Base-by-base conservation (phyloP, 2,888 invertebrate species). In the Xylota sylvarum region DNA sequence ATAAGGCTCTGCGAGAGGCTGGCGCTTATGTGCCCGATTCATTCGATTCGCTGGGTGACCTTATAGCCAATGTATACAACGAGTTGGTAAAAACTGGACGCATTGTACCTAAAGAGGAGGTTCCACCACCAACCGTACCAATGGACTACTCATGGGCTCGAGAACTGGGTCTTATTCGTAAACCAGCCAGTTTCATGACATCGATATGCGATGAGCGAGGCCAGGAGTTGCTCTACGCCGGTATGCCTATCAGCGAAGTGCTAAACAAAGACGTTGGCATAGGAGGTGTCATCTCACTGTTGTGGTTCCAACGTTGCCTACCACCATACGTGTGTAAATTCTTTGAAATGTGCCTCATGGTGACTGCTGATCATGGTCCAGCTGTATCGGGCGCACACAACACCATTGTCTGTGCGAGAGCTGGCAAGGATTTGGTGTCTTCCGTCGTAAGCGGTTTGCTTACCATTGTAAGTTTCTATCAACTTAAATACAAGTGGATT, bases 121-220 rank as follows among this genome's bases (percentile, higher is more conserved):
- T 97, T 65, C 98, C 99, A 9, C 99, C 99, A 40, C 99, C 99
- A 2, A 99, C 99, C 17, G 99, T 99, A n/a, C 99, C 99, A 7
- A 99, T 99, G 99, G 99, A 99, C 93, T 99, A 98, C 93, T 97
- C 96, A 87, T 99, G 99, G 99, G 99, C 99, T 0, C 95, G 90
- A 35, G 99, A 99, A 93, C 94, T 99, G 83, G 99, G 99, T 12
- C 94, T 99, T 7, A 99, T 99, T 91, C 95, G 99, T 43, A 99
- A 99, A 91, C 99, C 99, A 48, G 99, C 99, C 0, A 98, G 98
- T 1, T 99, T 99, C 93, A 99, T 99, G 97, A 99, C 99, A 19
- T 98, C 98, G 14, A 99, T 99, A 90, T 99, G 99, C 92, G 99
- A 99, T 93, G 99, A 99, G 93, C 94, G 99, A 88, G 99, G 99